A percentile compares a stretch with the other conserved stretches of the same genome.
These are phyloP conservation scores for Hiodon tergisus DNA, from an alignment of 2,113 vertebrate species.

Conservation along the genomic window DNA sequence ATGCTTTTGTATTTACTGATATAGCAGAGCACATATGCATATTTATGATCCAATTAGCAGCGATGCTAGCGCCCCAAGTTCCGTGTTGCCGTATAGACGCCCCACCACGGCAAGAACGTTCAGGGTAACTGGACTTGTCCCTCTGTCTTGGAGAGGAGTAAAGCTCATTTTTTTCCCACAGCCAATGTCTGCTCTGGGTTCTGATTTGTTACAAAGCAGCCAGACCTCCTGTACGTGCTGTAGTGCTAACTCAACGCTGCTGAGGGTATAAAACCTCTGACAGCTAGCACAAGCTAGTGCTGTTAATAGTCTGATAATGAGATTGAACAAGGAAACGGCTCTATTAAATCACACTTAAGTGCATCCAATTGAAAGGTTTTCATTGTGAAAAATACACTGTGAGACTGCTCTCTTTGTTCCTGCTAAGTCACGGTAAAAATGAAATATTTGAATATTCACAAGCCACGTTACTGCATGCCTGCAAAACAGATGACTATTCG, in stretches of 20 bases:
- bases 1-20: conserved; percentile 66
- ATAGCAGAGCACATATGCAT: conserved; percentile 56
- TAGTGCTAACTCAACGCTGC: conserved; percentile 53
- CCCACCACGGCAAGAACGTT: too few species aligned
- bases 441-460: conserved; percentile 56
- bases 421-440: conserved; percentile 55
- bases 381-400: conserved; percentile 43
- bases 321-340: conserved; percentile 60
- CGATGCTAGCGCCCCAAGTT: not conserved
- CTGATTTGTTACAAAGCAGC: conserved; percentile 46
- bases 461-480: conserved; percentile 27
- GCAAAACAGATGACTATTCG: not conserved
- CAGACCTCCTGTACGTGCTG: conserved; percentile 52
- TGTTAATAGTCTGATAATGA: conserved; percentile 75
- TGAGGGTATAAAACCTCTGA: conserved; percentile 54
- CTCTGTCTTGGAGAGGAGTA: conserved; percentile 50
- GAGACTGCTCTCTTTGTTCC: conserved; percentile 43
- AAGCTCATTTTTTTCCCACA: conserved; percentile 47
- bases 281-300: conserved; percentile 41
- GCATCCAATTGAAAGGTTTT: conserved; percentile 53
- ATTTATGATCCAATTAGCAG: conserved; percentile 27
- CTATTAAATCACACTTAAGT: conserved; percentile 72
- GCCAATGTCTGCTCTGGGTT: conserved; percentile 41
- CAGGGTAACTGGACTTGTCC: conserved; percentile 31
- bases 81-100: not conserved